Base-by-base conservation (phyloP, 2,113 vertebrate species). In the Atractosteus spatula region DNA sequence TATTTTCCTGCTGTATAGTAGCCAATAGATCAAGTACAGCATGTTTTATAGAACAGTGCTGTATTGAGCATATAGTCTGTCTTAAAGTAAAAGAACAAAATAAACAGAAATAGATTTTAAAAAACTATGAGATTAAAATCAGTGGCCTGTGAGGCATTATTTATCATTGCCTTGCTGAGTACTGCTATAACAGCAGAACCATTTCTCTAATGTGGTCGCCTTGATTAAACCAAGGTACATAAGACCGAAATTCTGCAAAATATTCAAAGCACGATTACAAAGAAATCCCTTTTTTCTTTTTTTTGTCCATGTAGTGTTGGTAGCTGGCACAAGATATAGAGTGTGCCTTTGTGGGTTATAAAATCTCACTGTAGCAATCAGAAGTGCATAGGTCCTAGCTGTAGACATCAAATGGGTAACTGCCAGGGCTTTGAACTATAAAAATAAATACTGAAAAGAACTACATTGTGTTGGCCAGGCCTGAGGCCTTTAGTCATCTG, bases 361-460 rank as follows among this genome's bases (percentile, higher is more conserved):
- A 93, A 88, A 85, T 87, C 84, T 87, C 88, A 82, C 79, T 84
- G 87, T 88, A 88, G 86, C 83, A 84, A 94, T 94, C 90, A 88
- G 77, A 84, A 87, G 80, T 69, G 66, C 79, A 75, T 82, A 78
- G 86, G 85, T 87, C 87, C 83, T 88, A 86, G 87, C 90, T 86
- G 90, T 89, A 94, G 92, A 91, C 92, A 89, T 85, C 86, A 85
- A 81, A 85, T 80, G 79, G 79, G 86, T 83, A 75, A 72, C 85
- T 93, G 94, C 94, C 93, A 95, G 90, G 66, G 80, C 95, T 97
- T 96, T 97, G 93, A 97, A 96, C 93, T 93, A 81, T 78, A 90
- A 95, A 95, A 94, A 95, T 95, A 96, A 95, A 95, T 90, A 94
- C 84, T 86, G 91, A 94, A 93, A 91, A 91, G 90, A 87, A 91